These are phyloP conservation scores for Subanguina moxae DNA, from an alignment of 1,140 invertebrate species.

Conservation along the genomic window DNA sequence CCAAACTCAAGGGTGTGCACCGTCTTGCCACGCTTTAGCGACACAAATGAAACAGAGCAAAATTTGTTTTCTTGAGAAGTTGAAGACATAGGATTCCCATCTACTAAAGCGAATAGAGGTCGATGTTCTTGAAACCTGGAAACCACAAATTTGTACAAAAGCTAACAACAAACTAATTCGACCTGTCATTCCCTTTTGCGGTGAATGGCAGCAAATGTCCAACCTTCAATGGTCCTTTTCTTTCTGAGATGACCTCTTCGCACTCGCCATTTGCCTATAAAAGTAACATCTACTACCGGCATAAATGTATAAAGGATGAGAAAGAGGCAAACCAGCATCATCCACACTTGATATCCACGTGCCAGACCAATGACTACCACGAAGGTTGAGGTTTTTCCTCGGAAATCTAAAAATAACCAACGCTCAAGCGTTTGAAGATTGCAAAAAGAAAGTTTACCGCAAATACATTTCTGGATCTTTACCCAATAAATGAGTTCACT, in stretches of 20 bases:
- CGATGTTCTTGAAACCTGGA: conserved; percentile 32
- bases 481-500: conserved; percentile 56
- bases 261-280: conserved; percentile 61
- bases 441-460: conserved; percentile 27
- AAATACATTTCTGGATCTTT: conserved; percentile 43
- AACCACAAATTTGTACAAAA: conserved; percentile 9
- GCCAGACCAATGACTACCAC: conserved; percentile 54
- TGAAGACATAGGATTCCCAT: conserved; percentile 58
- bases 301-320: neutral
- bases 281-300: conserved; percentile 8
- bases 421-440: neutral
- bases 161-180: neutral
- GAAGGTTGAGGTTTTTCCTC: conserved; percentile 11
- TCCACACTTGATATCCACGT: conserved; percentile 56
- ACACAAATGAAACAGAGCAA: conserved; percentile 81
- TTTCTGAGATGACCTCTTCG: conserved; percentile 62
- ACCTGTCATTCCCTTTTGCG: conserved; percentile 17
- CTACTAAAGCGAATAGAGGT: conserved; percentile 51
- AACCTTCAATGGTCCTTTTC: conserved; percentile 61
- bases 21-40: conserved; percentile 79
- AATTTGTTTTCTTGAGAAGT: conserved; percentile 69
- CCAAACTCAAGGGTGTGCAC: conserved; percentile 81
- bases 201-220: conserved; percentile 59
- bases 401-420: conserved; percentile 14
- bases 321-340: conserved; percentile 33